phyloP scores from a whole-genome alignment of 2,888 invertebrate genomes.

The Phortica okadai region DNA sequence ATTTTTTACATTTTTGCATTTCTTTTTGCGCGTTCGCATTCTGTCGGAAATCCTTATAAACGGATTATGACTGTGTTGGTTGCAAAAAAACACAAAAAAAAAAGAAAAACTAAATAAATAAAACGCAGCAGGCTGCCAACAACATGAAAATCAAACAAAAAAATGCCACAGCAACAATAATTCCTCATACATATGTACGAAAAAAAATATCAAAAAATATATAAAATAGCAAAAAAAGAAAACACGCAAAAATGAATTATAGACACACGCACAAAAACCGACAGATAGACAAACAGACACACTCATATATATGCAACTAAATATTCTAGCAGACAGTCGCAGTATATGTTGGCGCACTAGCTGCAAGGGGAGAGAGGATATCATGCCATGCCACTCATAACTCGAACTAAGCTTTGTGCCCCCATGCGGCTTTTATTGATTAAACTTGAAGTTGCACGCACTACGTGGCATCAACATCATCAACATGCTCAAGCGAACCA shows the following conservation, averaged over 20 bases:
- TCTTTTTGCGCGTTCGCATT: background rate
- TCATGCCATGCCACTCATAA: constrained; percentile 8
- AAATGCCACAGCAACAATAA: constrained; percentile 47
- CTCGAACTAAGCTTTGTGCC: constrained; percentile 37
- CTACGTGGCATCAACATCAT: constrained; percentile 53
- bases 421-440: constrained; percentile 67
- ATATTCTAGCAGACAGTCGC: constrained; percentile 1
- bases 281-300: background rate
- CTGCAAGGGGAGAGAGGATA: too few species aligned
- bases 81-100: background rate
- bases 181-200: constrained; percentile 29
- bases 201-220: constrained; percentile 34
- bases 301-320: background rate
- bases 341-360: background rate
- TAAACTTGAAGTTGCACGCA: constrained; percentile 67
- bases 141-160: constrained; percentile 4
- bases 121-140: constrained; percentile 24
- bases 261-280: constrained; percentile 29
- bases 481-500: constrained; percentile 1
- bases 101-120: constrained; percentile 6
- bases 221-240: constrained; percentile 42
- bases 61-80: constrained; percentile 31
- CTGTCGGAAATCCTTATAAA: constrained; percentile 32
- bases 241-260: constrained; percentile 41
- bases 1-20: background rate